These are phyloP conservation scores for Rhamphomyia laevipes DNA, from an alignment of 2,888 invertebrate species.

Conservation along the genomic window DNA sequence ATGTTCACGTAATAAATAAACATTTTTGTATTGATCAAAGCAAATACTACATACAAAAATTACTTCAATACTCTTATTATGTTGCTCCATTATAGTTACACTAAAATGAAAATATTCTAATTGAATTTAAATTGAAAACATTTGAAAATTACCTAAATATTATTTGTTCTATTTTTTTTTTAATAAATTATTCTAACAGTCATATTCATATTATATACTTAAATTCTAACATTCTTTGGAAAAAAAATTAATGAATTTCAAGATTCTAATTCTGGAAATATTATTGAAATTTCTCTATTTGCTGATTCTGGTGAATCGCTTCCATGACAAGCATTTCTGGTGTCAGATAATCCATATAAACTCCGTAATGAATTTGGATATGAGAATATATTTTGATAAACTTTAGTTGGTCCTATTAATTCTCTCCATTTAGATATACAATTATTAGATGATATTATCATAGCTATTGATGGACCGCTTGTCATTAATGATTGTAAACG, in stretches of 20 bases:
- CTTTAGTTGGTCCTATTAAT: slow-evolving; percentile 85
- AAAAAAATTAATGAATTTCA: no score
- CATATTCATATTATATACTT: no score
- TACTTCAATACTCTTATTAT: not conserved
- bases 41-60: slow-evolving; percentile 24
- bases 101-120: not conserved
- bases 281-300: slow-evolving; percentile 62
- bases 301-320: slow-evolving; percentile 69
- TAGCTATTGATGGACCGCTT: slow-evolving; percentile 75
- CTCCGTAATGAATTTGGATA: slow-evolving; percentile 71
- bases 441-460: slow-evolving; percentile 63
- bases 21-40: slow-evolving; percentile 22
- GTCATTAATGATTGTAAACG: slow-evolving; percentile 42
- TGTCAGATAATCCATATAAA: slow-evolving; percentile 80
- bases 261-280: slow-evolving; percentile 66
- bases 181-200: no score
- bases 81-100: not conserved
- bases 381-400: slow-evolving; percentile 63
- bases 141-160: no score
- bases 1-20: slow-evolving; percentile 29
- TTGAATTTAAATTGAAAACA: no score
- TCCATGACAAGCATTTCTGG: slow-evolving; percentile 88
- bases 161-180: no score
- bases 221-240: no score
- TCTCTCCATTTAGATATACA: slow-evolving; percentile 70